Percentiles rank a stretch among this genome's conserved stretches.
These are phyloP conservation scores for Galbula dea DNA, from an alignment of 2,113 vertebrate species.

Conservation along the genomic window DNA sequence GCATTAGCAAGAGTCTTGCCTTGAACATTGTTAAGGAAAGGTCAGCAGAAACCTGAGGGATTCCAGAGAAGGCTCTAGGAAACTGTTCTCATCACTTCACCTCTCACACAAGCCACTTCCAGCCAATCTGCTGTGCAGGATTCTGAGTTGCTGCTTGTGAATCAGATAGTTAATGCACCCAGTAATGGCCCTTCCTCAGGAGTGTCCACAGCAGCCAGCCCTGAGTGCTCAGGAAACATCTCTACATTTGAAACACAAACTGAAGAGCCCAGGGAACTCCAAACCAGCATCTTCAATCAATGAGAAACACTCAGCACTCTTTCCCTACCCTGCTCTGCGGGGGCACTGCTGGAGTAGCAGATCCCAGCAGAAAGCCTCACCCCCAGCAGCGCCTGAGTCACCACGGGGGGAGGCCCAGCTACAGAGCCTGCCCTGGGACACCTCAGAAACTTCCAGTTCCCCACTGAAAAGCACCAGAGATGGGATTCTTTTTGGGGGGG, in stretches of 20 bases:
- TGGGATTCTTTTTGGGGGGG: not conserved
- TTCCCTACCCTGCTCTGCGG: too few relatives aligned
- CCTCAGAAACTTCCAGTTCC: not conserved
- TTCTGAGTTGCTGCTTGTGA: fast-evolving
- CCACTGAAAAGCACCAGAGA: not conserved
- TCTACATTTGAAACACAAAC: not conserved
- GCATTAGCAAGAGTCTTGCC: not conserved
- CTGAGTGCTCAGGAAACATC: too few relatives aligned
- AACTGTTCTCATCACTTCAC: not conserved
- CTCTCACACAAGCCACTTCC: not conserved
- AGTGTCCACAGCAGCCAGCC: too few relatives aligned
- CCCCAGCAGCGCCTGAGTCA: not conserved
- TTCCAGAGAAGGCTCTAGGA: not conserved
- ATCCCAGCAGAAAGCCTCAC: not conserved
- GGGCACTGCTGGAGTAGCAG: not conserved
- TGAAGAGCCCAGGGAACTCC: not conserved
- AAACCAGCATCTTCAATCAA: not conserved
- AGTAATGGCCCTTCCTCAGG: not conserved
- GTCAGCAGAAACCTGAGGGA: not conserved
- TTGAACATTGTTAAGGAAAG: not conserved
- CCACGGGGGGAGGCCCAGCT: too few relatives aligned
- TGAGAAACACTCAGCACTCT: not conserved
- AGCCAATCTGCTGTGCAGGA: not conserved
- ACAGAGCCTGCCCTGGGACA: not conserved
- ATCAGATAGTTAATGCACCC: not conserved